Conservation (phyloP, 2,113 vertebrate genomes). For the Notarius lentiginosus region DNA sequence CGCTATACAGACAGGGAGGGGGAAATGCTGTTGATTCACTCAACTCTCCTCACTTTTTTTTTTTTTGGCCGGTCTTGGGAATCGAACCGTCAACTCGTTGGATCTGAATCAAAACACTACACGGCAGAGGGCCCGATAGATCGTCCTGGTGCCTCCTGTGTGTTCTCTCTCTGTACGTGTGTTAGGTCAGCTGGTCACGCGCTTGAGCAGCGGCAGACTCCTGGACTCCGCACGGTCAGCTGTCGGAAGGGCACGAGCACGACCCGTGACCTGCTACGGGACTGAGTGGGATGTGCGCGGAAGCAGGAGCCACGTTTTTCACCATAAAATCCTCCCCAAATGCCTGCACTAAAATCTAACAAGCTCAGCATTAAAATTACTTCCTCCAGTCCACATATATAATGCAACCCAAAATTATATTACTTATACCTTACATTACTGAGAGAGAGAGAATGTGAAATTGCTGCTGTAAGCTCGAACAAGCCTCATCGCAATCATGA, state of each 20-base stretch:
- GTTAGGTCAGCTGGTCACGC: constrained; percentile 33
- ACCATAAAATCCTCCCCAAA: not conserved
- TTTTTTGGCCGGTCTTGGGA: no score
- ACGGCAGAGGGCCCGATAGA: no score
- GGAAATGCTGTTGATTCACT: no score
- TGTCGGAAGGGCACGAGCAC: constrained; percentile 27
- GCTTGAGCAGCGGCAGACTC: constrained; percentile 32
- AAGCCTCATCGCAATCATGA: not conserved
- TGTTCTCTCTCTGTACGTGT: not conserved
- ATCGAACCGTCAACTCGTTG: no score
- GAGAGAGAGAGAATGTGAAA: not conserved
- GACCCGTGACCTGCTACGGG: constrained; percentile 41
- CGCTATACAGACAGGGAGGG: no score
- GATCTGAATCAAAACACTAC: no score
- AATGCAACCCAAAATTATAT: not conserved
- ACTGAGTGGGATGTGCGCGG: not conserved
- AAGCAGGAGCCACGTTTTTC: not conserved
- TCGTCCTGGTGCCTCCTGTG: no score
- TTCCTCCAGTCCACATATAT: not conserved
- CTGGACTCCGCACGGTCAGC: constrained; percentile 40
- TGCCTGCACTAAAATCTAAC: not conserved
- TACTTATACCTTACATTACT: not conserved
- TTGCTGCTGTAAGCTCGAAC: no score
- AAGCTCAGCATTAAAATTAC: not conserved
- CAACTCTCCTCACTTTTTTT: no score